Evolutionary conservation across 2,797 vertebrate genomes (phyloP).

Genomic region (Sylvilagus floridanus): DNA sequence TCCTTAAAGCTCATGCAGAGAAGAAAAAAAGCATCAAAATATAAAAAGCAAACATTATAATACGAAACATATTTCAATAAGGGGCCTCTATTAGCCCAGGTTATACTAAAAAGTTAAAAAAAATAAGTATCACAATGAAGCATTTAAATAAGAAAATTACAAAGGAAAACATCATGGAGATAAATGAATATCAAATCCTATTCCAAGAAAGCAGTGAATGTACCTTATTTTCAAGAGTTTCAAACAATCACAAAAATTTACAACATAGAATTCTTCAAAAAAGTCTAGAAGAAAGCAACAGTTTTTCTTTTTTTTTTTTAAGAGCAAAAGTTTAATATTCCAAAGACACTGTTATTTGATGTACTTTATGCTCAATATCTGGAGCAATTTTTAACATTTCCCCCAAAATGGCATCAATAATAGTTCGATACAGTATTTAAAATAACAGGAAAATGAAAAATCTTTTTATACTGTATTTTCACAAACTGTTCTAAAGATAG

Average conservation of each 20-base stretch:
- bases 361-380: slow-evolving; percentile 76
- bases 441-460: slow-evolving; percentile 80
- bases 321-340: slow-evolving; percentile 80
- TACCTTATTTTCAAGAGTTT: background rate
- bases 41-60: too few relatives aligned
- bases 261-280: background rate
- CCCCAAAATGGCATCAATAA: slow-evolving; percentile 82
- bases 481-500: slow-evolving; percentile 71
- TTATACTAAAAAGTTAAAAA: background rate
- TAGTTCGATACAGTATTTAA: slow-evolving; percentile 80
- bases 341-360: slow-evolving; percentile 79
- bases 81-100: background rate
- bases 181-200: background rate
- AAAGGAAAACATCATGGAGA: background rate
- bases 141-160: slow-evolving; percentile 7
- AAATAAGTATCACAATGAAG: background rate
- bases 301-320: too few relatives aligned
- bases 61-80: too few relatives aligned
- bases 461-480: slow-evolving; percentile 74
- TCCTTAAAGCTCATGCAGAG: background rate
- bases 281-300: background rate
- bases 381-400: slow-evolving; percentile 74
- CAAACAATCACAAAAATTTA: background rate
- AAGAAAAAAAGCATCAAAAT: background rate
- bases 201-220: background rate